These are phyloP conservation scores for Hippopotamus amphibius DNA, from an alignment of 2,113 vertebrate species.

Conservation along the genomic window DNA sequence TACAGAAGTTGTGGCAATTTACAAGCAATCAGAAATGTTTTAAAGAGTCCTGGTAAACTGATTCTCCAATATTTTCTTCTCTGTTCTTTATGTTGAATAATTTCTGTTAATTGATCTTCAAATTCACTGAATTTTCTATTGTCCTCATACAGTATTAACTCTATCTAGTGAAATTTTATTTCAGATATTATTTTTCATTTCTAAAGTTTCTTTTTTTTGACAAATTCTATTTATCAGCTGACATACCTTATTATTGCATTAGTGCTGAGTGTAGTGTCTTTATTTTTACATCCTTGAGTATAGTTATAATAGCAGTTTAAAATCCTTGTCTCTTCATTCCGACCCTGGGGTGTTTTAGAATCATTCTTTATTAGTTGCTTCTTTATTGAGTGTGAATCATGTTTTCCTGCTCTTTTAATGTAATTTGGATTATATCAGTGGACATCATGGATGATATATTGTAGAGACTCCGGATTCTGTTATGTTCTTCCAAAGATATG, in stretches of 20 bases:
- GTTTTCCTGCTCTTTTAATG: background rate
- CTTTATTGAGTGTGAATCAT: background rate
- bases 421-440: background rate
- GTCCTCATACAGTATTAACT: background rate
- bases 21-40: background rate
- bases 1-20: background rate
- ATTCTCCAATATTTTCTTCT: background rate
- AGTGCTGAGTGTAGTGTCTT: background rate
- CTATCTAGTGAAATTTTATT: conserved; percentile 12
- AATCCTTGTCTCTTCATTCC: background rate
- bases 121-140: background rate
- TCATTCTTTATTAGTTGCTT: background rate
- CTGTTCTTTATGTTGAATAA: background rate
- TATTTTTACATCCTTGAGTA: background rate
- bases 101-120: background rate
- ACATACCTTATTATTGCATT: background rate
- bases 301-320: background rate
- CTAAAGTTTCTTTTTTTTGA: background rate
- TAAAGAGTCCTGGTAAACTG: background rate
- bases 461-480: background rate
- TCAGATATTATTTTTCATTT: conserved; percentile 25
- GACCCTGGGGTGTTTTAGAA: background rate
- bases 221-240: background rate
- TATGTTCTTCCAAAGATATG: background rate
- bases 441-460: background rate